Percentiles rank a stretch among this genome's conserved stretches.
phyloP scores from a whole-genome alignment of 2,113 vertebrate genomes.

The Ibidorhyncha struthersii region DNA sequence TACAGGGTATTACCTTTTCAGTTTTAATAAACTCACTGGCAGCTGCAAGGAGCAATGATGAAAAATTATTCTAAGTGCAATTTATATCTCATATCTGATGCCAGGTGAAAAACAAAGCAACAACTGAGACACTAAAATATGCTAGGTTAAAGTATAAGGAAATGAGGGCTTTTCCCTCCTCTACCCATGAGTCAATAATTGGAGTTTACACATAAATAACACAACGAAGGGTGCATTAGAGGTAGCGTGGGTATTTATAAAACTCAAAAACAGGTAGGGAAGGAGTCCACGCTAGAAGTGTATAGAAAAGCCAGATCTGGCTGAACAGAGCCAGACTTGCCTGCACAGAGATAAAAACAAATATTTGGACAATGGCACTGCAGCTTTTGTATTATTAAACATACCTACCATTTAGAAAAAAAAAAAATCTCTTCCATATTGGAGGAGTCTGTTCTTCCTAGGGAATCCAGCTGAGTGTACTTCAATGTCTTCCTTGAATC shows the following conservation, averaged over 20 bases:
- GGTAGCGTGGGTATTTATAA: background rate
- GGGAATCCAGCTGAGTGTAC: conserved; percentile 9
- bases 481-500: conserved; percentile 9
- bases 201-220: background rate
- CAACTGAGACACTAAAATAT: background rate
- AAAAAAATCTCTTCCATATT: background rate
- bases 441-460: background rate
- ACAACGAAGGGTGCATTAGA: background rate
- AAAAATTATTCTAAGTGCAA: background rate
- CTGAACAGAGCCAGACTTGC: conserved; percentile 14
- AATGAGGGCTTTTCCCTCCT: background rate
- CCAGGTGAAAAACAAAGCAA: background rate
- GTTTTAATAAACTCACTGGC: conserved; percentile 13
- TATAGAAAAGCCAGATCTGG: background rate
- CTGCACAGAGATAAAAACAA: conserved; percentile 31
- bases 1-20: background rate
- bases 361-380: background rate
- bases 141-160: background rate
- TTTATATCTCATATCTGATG: background rate
- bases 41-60: background rate
- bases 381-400: conserved; percentile 47
- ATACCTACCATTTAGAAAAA: background rate
- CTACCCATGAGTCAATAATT: background rate
- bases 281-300: background rate
- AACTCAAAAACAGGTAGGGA: background rate